These are phyloP conservation scores for Arge pagana DNA, from an alignment of 2,888 invertebrate genomes.

Conservation along the genomic window DNA sequence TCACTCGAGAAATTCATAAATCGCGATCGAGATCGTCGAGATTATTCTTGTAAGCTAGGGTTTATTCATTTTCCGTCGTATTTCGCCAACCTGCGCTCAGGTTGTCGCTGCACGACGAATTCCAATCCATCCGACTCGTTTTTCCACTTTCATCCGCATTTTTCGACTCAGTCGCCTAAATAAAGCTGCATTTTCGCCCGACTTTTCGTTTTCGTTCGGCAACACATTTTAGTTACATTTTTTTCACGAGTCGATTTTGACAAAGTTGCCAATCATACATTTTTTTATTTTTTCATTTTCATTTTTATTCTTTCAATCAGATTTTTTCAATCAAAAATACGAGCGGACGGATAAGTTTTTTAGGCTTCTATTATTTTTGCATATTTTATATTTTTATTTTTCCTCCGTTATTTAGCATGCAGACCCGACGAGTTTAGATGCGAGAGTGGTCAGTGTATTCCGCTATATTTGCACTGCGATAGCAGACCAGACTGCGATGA, in stretches of 20 bases:
- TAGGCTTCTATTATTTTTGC: slow-evolving; percentile 20
- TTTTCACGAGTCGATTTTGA: slow-evolving; percentile 5
- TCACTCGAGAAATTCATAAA: too few species aligned
- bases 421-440: slow-evolving; percentile 63
- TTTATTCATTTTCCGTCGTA: too few species aligned
- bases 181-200: too few species aligned
- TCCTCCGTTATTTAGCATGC: slow-evolving; percentile 50
- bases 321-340: slow-evolving; percentile 6
- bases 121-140: too few species aligned
- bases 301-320: slow-evolving; percentile 37
- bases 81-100: too few species aligned
- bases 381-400: slow-evolving; percentile 27
- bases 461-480: slow-evolving; percentile 56
- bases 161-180: too few species aligned
- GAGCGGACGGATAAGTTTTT: not conserved
- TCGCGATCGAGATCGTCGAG: too few species aligned
- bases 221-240: too few species aligned
- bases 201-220: too few species aligned
- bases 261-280: slow-evolving; percentile 3
- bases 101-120: too few species aligned
- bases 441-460: slow-evolving; percentile 62
- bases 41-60: too few species aligned
- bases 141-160: too few species aligned
- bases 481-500: slow-evolving; percentile 63
- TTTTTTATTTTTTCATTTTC: not conserved